A percentile compares a stretch with the other conserved stretches of the same genome.
phyloP scores from a whole-genome alignment of 2,888 invertebrate genomes.

The Drosophila anceps region DNA sequence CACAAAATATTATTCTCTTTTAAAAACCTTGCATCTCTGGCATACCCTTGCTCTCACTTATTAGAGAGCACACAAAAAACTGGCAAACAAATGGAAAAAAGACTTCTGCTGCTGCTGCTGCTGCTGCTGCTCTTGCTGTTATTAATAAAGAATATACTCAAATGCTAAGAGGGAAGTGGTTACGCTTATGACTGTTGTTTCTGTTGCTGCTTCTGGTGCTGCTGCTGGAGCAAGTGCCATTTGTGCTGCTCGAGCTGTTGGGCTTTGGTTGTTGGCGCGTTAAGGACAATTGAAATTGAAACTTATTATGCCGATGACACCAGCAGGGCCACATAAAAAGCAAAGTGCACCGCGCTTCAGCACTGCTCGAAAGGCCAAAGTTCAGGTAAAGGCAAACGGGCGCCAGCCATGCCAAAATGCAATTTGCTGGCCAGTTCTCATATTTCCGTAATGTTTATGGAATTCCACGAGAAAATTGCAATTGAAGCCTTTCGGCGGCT shows the following conservation, averaged over 20 bases:
- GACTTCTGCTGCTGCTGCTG: conserved; percentile 13
- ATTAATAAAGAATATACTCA: conserved; percentile 59
- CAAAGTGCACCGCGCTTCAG: conserved; percentile 37
- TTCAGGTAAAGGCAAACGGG: conserved; percentile 48
- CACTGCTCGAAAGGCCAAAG: conserved; percentile 43
- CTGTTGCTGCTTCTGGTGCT: background rate
- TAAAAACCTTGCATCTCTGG: background rate
- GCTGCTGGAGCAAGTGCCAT: conserved; percentile 45
- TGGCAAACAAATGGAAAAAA: conserved; percentile 1
- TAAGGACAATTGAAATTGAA: conserved; percentile 75
- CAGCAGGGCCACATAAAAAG: conserved; percentile 41
- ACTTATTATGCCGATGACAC: conserved; percentile 70
- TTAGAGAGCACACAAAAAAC: conserved; percentile 4
- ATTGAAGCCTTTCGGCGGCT: conserved; percentile 23
- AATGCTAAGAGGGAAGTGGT: conserved; percentile 44
- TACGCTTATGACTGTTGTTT: conserved; percentile 40
- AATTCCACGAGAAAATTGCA: conserved; percentile 29
- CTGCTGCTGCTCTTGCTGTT: conserved; percentile 20
- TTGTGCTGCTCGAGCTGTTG: conserved; percentile 27
- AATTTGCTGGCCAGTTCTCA: conserved; percentile 51
- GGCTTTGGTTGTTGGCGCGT: conserved; percentile 45
- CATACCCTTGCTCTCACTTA: background rate
- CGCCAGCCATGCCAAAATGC: conserved; percentile 59
- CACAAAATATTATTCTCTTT: too few relatives aligned
- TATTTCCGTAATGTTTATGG: conserved; percentile 31